Evolutionary conservation across 2,797 vertebrate genomes (phyloP), one percentile per base, ranked within the genome.

Genomic region (Megaceryle alcyon): DNA sequence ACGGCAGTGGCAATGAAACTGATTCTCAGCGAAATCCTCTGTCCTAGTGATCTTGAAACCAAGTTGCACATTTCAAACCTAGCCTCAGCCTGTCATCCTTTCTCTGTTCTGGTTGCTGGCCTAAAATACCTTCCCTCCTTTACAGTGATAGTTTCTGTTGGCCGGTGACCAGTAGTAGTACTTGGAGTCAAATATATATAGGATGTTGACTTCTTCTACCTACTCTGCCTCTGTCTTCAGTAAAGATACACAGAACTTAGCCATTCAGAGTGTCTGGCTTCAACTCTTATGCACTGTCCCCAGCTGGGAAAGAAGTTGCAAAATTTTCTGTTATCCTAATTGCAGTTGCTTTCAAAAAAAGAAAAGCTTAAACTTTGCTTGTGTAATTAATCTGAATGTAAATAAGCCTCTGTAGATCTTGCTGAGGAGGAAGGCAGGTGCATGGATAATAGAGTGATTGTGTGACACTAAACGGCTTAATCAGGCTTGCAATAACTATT

Each of bases 11-110:
- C 84, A 90, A 66, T 87, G 83, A 85, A 95, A 90, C 14, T 49
- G 71, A 75, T 92, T 88, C 79, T 93, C 70, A 82, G 91, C 88
- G 82, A 82, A 93, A 59, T 71, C 14, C 37, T 82, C 37, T 77
- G 82, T 81, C 54, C 78, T 82, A 49, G 66, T 80, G 48, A 68
- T 71, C 87, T 82, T 93, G 59, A 88, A 79, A 86, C 59, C 37
- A 75, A 91, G 88, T 95, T 92, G 90, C 94, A 92, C 94, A 94
- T 94, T 96, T 97, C 86, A 93, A 80, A 81, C 56, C 19, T 83
- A 86, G 83, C 77, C 78, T 92, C 93, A 92, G 56, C 72, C 71
- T 87, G 60, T 68, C 33, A 82, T 87, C 57, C 33, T 93, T 96
- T 65, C 69, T 76, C 65, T 91, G 48, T 81, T 66, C 39, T 35